Base-by-base conservation (phyloP, 2,797 vertebrate genomes). In the Lagorchestes hirsutus region DNA sequence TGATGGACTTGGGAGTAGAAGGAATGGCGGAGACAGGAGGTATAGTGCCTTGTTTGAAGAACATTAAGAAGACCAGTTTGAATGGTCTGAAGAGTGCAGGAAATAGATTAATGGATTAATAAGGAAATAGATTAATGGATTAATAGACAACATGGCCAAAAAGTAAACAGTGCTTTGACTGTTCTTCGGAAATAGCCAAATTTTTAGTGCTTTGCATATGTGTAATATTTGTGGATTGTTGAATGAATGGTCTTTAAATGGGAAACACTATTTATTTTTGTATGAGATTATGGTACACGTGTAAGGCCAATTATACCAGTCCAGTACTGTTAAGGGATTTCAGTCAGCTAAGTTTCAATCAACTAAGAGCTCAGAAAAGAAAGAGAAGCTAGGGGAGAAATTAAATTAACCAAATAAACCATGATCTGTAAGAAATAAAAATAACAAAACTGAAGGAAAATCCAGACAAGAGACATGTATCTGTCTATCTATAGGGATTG, bases 351-450 rank as follows among this genome's bases (percentile, higher is more conserved):
- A 91, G 90, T 54, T 93, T 90, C 82, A 94, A 96, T 94, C n/a
- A 93, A 50, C 67, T 34, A 31, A 14, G 11, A 91, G 40, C 62
- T 91, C 82, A 96, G 95, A 90, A 94, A 95, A 94, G 90, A 91
- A 74, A 96, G 92, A 94, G 92, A 93, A 90, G 67, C 90, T 92
- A 67, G 93, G 93, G 93, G 95, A 58, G 95, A 96, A 94, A 95
- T 90, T 8, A 97, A 93, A 95, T 96, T 92, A 96, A 93, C 14
- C 5, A 50, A 93, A 40, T 92, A 94, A 92, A 93, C 93, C 92
- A 93, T 94, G 95, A 96, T 97, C 92, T 96, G 93, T 95, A 96
- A 96, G 54, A 50, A 92, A 96, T 55, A 95, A 87, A 95, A 93
- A 93, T 93, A 94, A 97, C 92, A 96, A 95, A 91, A 96, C 31